phyloP scores from a whole-genome alignment of 2,888 invertebrate species.

The Steinernema hermaphroditum region DNA sequence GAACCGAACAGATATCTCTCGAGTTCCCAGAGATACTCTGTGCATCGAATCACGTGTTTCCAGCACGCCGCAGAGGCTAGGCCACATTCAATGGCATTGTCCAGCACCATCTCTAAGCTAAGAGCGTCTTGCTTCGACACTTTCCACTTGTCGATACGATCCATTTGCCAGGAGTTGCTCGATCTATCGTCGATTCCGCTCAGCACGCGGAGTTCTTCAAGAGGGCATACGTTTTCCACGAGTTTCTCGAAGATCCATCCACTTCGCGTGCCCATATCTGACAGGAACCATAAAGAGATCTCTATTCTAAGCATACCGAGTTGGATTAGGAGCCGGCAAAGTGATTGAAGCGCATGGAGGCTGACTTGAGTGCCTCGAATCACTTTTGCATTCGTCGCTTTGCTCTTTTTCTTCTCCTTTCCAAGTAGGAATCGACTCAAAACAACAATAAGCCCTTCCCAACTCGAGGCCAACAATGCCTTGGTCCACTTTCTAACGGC shows the following conservation, averaged over 20 bases:
- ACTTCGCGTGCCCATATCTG: slow-evolving; percentile 83
- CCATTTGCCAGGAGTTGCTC: slow-evolving; percentile 44
- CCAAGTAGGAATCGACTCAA: slow-evolving; percentile 7
- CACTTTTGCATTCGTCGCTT: background rate
- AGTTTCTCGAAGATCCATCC: slow-evolving; percentile 84
- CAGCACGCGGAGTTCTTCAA: slow-evolving; percentile 68
- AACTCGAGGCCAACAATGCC: background rate
- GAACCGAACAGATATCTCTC: slow-evolving; percentile 75
- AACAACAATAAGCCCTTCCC: slow-evolving; percentile 3
- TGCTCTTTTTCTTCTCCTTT: slow-evolving; percentile 15
- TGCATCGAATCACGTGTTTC: slow-evolving; percentile 90
- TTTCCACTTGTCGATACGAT: slow-evolving; percentile 34
- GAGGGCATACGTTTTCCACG: slow-evolving; percentile 85
- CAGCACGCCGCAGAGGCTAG: slow-evolving; percentile 91
- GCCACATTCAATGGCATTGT: slow-evolving; percentile 84
- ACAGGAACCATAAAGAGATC: background rate
- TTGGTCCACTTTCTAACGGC: slow-evolving; percentile 1
- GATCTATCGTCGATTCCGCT: slow-evolving; percentile 51
- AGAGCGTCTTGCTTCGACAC: slow-evolving; percentile 76
- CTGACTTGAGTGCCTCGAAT: slow-evolving; percentile 9
- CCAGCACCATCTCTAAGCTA: slow-evolving; percentile 86
- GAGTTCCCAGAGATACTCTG: slow-evolving; percentile 85
- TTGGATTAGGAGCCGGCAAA: background rate
- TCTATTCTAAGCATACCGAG: background rate
- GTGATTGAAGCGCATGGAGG: background rate